These are phyloP conservation scores for Drosophila bunnanda DNA, from an alignment of 2,888 invertebrate species.

Conservation along the genomic window DNA sequence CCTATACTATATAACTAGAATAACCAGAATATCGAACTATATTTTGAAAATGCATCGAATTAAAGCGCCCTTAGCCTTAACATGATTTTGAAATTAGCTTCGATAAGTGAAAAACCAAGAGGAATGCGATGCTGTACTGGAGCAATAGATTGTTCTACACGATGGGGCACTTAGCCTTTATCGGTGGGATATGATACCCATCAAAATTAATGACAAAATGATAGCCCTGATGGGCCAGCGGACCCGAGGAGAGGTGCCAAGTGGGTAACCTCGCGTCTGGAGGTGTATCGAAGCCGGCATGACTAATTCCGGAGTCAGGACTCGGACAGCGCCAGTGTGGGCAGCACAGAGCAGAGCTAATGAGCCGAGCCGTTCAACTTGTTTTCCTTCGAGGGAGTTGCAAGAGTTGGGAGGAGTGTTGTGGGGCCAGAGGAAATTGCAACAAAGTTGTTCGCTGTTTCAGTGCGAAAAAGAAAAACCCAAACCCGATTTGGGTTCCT, in stretches of 20 bases:
- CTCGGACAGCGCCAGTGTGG: slow-evolving; percentile 30
- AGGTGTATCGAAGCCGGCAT: slow-evolving; percentile 15
- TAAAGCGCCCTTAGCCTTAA: slow-evolving; percentile 21
- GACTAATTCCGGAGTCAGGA: slow-evolving; percentile 32
- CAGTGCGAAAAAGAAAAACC: not conserved
- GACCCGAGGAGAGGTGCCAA: slow-evolving; percentile 12
- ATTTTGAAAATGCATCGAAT: slow-evolving; percentile 18
- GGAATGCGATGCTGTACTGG: slow-evolving; percentile 8
- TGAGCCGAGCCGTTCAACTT: slow-evolving; percentile 43
- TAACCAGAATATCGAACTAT: slow-evolving; percentile 1
- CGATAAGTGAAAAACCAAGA: slow-evolving; percentile 1
- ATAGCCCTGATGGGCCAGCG: slow-evolving; percentile 8
- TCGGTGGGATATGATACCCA: slow-evolving; percentile 20
- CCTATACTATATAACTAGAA: not conserved
- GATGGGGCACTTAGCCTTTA: slow-evolving; percentile 13
- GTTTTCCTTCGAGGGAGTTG: slow-evolving; percentile 25
- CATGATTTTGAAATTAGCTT: slow-evolving; percentile 17
- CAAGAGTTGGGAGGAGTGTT: not conserved
- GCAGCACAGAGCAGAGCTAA: slow-evolving; percentile 36
- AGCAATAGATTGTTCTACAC: slow-evolving; percentile 15
- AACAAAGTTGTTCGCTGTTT: slow-evolving; percentile 28
- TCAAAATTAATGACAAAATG: slow-evolving; percentile 41
- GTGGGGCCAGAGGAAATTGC: slow-evolving; percentile 15
- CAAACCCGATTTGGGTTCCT: slow-evolving; percentile 42
- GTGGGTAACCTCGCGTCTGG: slow-evolving; percentile 28